Evolutionary conservation across 2,888 invertebrate genomes (phyloP), one percentile per base, ranked within the genome.

Genomic region (Microplitis deprimator): DNA sequence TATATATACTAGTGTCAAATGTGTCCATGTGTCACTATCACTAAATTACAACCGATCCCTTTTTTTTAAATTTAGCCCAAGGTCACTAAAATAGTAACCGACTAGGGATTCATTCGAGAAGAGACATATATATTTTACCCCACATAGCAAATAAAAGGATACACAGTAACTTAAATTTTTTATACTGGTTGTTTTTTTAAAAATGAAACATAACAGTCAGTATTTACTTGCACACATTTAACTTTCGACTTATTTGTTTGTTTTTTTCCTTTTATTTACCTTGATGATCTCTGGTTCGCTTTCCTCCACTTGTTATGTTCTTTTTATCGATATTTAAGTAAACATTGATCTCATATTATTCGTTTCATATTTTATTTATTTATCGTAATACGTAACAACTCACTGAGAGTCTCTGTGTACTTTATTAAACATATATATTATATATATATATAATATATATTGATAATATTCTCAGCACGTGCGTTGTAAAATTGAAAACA

Each of bases 1-100:
- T 2, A 29, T 29, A 1, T 4, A 29, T 2, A 29, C 29, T 29
- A 29, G 29, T 29, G 29, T 29, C 29, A 29, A 29, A 29, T 29
- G 29, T 29, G 59, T 59, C 74, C 68, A 67, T 67, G 29, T 79
- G 79, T 79, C 77, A 76, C 76, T 75, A 79, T 80, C 78, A 73
- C 76, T 76, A 77, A 82, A 81, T 81, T 76, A 75, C 80, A 61
- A 75, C 76, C 79, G 77, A 81, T 79, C 68, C 78, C 79, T 29
- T 29, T 79, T 80, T 75, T 80, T 81, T 82, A 82, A 83, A 83
- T 82, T 81, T 83, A 82, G 82, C 81, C 76, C 81, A 83, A 83
- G 83, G 83, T 82, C 83, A 79, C 77, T 74, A 64, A n/a, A 59
- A 59, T 4, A 59, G 13, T 59, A 59, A 29, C 29, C 4, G 29